Evolutionary conservation across 1,140 invertebrate genomes (phyloP), one percentile per base, ranked within the genome.

Genomic region (Megalonaias nervosa): DNA sequence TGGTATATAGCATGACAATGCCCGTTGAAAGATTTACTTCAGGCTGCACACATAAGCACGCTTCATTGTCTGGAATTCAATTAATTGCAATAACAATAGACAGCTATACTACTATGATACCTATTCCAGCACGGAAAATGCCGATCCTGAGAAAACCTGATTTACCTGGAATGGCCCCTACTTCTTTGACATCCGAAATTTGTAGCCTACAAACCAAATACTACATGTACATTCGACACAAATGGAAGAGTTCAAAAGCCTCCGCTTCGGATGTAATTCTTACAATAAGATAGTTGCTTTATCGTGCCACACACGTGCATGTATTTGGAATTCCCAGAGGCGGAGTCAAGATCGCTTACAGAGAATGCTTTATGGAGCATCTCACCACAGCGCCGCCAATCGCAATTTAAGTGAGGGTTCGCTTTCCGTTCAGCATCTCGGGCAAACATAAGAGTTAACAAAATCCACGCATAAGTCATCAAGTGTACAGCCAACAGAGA

Each of bases 151-250:
- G 73, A 78, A 78, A 73, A 71, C 62, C 62, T 56, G 58, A 68
- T 68, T 73, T 78, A 78, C 76, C 76, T 78, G 76, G 48, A 78
- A 67, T 69, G 76, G 71, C 16, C 73, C 76, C 74, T 74, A 73
- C 74, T 78, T 73, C 76, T 78, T 78, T 78, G 76, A 78, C 73
- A 78, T 78, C 76, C 76, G 56, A 78, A 78, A 59, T 70, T 69
- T 26, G 76, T n/a, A 62, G 58, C 64, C 59, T 78, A 74, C 48
- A 71, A 70, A 55, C 73, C 70, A 59, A 73, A 78, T 60, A 74
- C 69, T 56, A 78, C 71, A 57, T 78, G 71, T 64, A 78, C 71
- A 60, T 65, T 78, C 76, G 69, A 73, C 26, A 66, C 65, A 66
- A 16, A 38, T 57, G 76, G 76, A 56, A 78, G 71, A 68, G 48